Evolutionary conservation across 1,140 invertebrate genomes (phyloP).

Genomic region (Acromyrmex heyeri): DNA sequence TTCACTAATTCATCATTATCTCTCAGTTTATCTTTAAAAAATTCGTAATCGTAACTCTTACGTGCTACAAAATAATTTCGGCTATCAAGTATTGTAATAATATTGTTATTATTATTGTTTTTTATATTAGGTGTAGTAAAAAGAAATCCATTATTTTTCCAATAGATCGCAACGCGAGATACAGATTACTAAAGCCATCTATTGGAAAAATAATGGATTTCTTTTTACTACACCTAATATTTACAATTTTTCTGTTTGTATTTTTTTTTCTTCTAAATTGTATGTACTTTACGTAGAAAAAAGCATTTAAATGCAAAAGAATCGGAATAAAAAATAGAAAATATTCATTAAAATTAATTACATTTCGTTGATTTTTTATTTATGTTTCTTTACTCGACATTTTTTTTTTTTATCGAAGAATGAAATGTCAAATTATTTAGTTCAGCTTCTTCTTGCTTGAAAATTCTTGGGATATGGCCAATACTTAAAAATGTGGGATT

Average conservation of each 20-base stretch:
- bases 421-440: constrained; percentile 4
- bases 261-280: not conserved
- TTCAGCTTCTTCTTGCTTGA: not conserved
- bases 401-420: not conserved
- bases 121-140: not conserved
- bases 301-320: not conserved
- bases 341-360: not conserved
- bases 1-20: constrained; percentile 33
- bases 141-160: too few relatives aligned
- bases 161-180: too few relatives aligned
- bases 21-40: not conserved
- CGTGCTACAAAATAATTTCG: not conserved
- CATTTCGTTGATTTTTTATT: not conserved
- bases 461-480: constrained; percentile 5
- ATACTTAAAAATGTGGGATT: constrained; percentile 27
- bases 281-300: not conserved
- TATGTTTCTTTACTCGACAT: not conserved
- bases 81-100: not conserved
- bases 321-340: not conserved
- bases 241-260: not conserved
- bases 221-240: too few relatives aligned
- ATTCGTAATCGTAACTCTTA: constrained; percentile 7
- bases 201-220: too few relatives aligned
- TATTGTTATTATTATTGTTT: not conserved
- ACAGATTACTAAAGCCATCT: too few relatives aligned